Evolutionary conservation across 2,888 invertebrate species (phyloP), one percentile per base, ranked within the genome.

Genomic region (Platerodrilus igneus): DNA sequence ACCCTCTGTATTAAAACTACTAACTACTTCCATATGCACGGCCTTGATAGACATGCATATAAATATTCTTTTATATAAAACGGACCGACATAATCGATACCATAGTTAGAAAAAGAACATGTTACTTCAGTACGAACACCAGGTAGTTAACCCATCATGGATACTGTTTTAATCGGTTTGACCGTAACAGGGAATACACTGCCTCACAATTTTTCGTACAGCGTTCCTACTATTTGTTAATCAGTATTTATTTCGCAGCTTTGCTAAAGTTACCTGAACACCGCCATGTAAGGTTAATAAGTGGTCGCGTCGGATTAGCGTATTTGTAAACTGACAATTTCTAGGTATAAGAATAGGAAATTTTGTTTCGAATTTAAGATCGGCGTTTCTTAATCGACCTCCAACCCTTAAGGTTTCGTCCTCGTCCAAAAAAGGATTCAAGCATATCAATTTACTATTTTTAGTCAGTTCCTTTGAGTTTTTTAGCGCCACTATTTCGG

Each of bases 11-110:
- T 56, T 47, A 3, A 62, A 28, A 17, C 55, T 51, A 0, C 47
- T 48, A 0, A 57, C 60, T 1, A 59, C 16, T 41, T 64, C 62
- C 1, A 64, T 9, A 22, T 63, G 60, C 2, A 59, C 34, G 8
- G 59, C 56, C 34, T 50, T 51, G 1, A 57, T 57, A 1, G 46
- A 17, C 16, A 57, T 31, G 33, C 59, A 55, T 6, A 57, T 38
- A 34, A 57, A 59, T 15, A 58, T 4, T 37, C 46, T 31, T 38
- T 50, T 14, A 49, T 19, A 6, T 33, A 9, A 16, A 55, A 29
- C n/a, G 55, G 51, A 5, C 55, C 55, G 3, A 47, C 52, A 17
- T 48, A 55, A 23, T 57, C 55, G 5, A 53, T 13, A 5, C 55
- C 53, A 7, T 37, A 30, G 7, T 37, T 33, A 3, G 22, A 17